phyloP scores from a whole-genome alignment of 1,140 invertebrate species.

The Philopotamus ludificatus region DNA sequence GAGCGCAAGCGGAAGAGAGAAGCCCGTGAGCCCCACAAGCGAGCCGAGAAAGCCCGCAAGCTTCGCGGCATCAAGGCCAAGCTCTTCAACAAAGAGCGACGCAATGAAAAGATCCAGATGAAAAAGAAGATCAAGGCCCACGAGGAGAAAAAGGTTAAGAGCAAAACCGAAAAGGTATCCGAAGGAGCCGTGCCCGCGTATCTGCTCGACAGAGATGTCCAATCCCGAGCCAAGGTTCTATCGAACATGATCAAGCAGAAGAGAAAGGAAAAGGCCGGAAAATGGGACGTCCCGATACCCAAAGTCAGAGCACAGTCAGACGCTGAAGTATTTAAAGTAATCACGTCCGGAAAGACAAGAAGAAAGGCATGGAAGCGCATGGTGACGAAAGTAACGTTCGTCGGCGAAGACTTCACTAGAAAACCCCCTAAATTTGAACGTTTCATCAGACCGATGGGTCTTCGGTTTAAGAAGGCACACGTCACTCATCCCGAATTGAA shows the following conservation, averaged over 20 bases:
- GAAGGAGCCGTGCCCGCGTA: constrained; percentile 96
- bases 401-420: constrained; percentile 96
- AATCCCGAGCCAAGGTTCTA: constrained; percentile 89
- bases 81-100: constrained; percentile 93
- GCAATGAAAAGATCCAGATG: constrained; percentile 99
- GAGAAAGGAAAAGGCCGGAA: constrained; percentile 98
- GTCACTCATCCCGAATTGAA: constrained; percentile 99
- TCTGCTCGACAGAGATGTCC: constrained; percentile 93
- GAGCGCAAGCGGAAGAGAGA: constrained; percentile 95
- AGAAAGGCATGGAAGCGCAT: constrained; percentile 99
- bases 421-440: constrained; percentile 99
- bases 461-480: constrained; percentile 95
- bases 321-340: constrained; percentile 94
- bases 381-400: constrained; percentile 98
- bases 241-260: constrained; percentile 99
- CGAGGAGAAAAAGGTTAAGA: constrained; percentile 87
- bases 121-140: constrained; percentile 96
- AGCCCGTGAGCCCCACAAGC: constrained; percentile 87
- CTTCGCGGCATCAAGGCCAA: constrained; percentile 97
- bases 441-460: constrained; percentile 97
- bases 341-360: constrained; percentile 92
- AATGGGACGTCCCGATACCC: constrained; percentile 99
- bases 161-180: constrained; percentile 77
- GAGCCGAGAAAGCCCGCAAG: constrained; percentile 86
- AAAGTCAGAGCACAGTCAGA: constrained; percentile 98